Percentiles rank a stretch among this genome's conserved stretches.
phyloP scores from a whole-genome alignment of 1,140 invertebrate species.

The Scaptomyza montana region DNA sequence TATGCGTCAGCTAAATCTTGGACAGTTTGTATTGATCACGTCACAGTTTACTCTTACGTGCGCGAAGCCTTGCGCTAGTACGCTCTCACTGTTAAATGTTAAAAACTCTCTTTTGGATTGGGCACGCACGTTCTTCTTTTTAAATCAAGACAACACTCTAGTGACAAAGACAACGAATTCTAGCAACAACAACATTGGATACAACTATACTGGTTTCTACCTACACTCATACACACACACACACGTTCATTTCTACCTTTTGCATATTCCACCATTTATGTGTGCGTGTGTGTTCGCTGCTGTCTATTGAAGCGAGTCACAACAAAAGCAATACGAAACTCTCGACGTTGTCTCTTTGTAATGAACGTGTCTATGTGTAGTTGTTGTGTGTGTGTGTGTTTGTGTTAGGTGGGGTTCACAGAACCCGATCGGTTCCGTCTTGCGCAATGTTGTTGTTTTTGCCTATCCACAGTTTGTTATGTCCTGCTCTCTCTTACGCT shows the following conservation, averaged over 20 bases:
- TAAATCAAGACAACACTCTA: constrained; percentile 37
- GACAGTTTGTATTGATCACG: constrained; percentile 3
- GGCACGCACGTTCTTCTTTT: constrained; percentile 27
- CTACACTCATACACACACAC: constrained; percentile 10
- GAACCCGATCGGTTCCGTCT: constrained; percentile 39
- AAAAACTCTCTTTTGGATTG: constrained; percentile 1
- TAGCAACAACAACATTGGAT: constrained; percentile 23
- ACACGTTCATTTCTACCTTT: constrained; percentile 1
- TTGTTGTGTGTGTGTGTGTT: too few species aligned
- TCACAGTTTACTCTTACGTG: constrained; percentile 21
- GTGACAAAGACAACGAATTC: constrained; percentile 36
- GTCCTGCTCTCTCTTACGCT: constrained; percentile 27
- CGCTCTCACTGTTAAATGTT: not conserved
- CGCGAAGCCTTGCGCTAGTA: not conserved
- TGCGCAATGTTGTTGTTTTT: constrained; percentile 44
- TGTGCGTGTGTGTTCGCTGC: constrained; percentile 16
- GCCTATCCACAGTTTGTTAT: constrained; percentile 29
- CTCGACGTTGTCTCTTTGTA: constrained; percentile 7
- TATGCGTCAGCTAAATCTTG: not conserved
- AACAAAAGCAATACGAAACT: not conserved
- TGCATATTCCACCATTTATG: constrained; percentile 6
- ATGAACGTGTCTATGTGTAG: not conserved
- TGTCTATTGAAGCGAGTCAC: constrained; percentile 47
- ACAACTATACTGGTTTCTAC: constrained; percentile 49
- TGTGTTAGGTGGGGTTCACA: constrained; percentile 52